Evolutionary conservation across 1,140 invertebrate genomes (phyloP).

Genomic region (Drosophila sp.): DNA sequence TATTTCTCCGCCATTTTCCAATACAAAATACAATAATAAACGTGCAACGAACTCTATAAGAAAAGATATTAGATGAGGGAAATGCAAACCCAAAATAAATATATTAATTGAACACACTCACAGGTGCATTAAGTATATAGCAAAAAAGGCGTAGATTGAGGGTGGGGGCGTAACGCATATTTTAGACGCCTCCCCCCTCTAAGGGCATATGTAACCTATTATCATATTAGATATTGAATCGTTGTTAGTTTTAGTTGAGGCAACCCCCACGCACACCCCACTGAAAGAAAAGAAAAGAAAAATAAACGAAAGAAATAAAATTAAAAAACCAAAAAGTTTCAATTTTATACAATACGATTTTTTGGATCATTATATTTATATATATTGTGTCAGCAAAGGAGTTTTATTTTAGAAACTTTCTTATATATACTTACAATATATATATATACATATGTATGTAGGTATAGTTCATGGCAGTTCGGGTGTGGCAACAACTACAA

Average conservation of each 20-base stretch:
- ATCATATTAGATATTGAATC: slow-evolving; percentile 25
- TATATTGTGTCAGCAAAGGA: slow-evolving; percentile 69
- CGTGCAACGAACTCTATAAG: slow-evolving; percentile 77
- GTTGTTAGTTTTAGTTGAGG: slow-evolving; percentile 45
- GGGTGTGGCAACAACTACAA: slow-evolving; percentile 34
- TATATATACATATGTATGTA: slow-evolving; percentile 20
- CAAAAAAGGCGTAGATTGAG: background rate
- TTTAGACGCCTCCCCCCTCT: slow-evolving; percentile 2
- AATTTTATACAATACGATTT: slow-evolving; percentile 55
- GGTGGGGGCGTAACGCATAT: slow-evolving; percentile 10
- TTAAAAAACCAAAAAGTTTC: slow-evolving; percentile 32
- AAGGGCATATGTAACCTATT: slow-evolving; percentile 3
- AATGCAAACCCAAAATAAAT: background rate
- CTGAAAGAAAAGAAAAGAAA: slow-evolving; percentile 1
- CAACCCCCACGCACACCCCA: background rate
- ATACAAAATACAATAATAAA: slow-evolving; percentile 65
- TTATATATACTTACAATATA: no score
- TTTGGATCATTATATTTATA: slow-evolving; percentile 59
- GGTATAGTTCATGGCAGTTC: slow-evolving; percentile 15
- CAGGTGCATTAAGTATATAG: slow-evolving; percentile 60
- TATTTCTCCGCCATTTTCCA: no score
- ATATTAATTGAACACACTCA: background rate
- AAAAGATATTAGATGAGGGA: slow-evolving; percentile 16
- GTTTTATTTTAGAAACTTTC: slow-evolving; percentile 41
- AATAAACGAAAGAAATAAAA: no score